phyloP scores from a whole-genome alignment of 2,888 invertebrate species.

The Nomada flava region DNA sequence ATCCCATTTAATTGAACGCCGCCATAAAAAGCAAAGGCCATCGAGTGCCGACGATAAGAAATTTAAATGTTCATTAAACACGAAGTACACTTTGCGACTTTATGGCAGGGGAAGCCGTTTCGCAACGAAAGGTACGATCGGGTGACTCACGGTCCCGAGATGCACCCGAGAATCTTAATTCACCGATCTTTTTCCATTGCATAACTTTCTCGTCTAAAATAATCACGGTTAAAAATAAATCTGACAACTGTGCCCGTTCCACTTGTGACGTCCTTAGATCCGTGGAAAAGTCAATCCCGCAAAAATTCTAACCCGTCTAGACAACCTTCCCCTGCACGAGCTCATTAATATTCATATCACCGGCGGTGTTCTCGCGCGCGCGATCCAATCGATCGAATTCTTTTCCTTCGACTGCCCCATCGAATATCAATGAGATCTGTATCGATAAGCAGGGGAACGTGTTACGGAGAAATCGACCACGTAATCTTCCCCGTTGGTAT shows the following conservation, averaged over 20 bases:
- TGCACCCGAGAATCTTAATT: constrained; percentile 31
- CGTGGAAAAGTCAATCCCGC: constrained; percentile 34
- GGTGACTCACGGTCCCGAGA: constrained; percentile 20
- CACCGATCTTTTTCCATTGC: constrained; percentile 21
- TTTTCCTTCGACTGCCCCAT: constrained; percentile 34
- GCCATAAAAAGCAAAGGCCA: not conserved
- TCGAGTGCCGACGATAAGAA: not conserved
- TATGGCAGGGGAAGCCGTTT: constrained; percentile 14
- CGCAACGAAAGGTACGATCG: constrained; percentile 3
- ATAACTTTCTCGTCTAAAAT: constrained; percentile 18
- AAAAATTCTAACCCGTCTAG: constrained; percentile 52
- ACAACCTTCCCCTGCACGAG: constrained; percentile 41
- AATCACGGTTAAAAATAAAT: constrained; percentile 41
- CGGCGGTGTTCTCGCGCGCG: constrained; percentile 44
- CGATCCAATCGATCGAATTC: constrained; percentile 54
- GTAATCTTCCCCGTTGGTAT: constrained; percentile 38
- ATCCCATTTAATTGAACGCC: too few species aligned
- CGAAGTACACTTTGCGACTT: not conserved
- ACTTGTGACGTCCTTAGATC: constrained; percentile 3
- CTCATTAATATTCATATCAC: constrained; percentile 67
- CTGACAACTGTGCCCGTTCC: not conserved
- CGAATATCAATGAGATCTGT: constrained; percentile 65
- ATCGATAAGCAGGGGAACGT: constrained; percentile 32
- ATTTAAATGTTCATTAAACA: not conserved
- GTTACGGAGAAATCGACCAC: constrained; percentile 38